These are phyloP conservation scores for Nephrotoma guestfalica DNA, from an alignment of 2,888 invertebrate species.

Conservation along the genomic window DNA sequence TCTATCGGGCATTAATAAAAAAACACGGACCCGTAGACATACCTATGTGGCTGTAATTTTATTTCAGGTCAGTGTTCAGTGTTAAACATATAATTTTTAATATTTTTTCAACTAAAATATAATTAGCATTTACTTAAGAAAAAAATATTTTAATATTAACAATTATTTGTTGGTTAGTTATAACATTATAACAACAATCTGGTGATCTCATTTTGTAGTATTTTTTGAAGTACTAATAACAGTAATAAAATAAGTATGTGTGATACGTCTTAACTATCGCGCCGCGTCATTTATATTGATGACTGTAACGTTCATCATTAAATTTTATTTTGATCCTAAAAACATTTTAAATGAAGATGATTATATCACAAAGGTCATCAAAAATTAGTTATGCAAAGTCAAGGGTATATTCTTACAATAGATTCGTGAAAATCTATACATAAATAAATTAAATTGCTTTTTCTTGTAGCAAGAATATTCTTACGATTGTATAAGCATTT, in stretches of 20 bases:
- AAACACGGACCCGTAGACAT: too few relatives aligned
- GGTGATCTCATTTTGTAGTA: background rate
- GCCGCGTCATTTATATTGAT: background rate
- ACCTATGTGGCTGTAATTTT: too few relatives aligned
- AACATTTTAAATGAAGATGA: background rate
- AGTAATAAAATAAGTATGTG: background rate
- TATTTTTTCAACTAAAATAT: background rate
- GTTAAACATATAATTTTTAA: background rate
- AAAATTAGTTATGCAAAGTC: background rate
- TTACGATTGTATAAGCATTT: background rate
- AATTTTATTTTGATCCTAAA: background rate
- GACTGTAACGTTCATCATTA: background rate
- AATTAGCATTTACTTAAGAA: background rate
- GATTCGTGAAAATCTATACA: background rate
- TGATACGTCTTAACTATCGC: background rate
- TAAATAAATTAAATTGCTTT: background rate
- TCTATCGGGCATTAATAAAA: too few relatives aligned
- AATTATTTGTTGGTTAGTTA: background rate
- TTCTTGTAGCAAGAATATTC: background rate
- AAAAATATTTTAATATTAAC: background rate
- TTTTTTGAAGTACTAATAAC: background rate
- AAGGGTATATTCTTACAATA: background rate
- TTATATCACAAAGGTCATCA: background rate
- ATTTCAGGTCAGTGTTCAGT: background rate
- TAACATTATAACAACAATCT: background rate